Percentiles rank a stretch among this genome's conserved stretches.
Conservation (phyloP, 2,113 vertebrate species). For the Alligator sinensis region DNA sequence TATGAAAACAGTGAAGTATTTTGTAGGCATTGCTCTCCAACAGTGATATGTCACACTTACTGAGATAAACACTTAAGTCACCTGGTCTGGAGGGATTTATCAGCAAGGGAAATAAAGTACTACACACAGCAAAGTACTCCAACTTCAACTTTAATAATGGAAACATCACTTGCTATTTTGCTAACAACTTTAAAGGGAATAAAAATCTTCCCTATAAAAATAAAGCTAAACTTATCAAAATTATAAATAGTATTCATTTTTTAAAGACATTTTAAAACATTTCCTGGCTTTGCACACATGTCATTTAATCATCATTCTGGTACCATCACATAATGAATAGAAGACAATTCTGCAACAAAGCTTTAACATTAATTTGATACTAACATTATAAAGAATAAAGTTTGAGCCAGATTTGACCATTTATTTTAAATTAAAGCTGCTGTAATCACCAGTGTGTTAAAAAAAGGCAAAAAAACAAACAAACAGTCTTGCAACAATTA, state of each 20-base stretch:
- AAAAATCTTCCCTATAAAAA: conserved; percentile 83
- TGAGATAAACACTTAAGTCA: no score
- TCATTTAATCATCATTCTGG: conserved; percentile 66
- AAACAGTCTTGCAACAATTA: conserved; percentile 7
- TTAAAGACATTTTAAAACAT: conserved; percentile 72
- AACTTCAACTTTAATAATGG: conserved; percentile 88
- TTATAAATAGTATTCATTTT: conserved; percentile 83
- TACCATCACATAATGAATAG: conserved; percentile 76
- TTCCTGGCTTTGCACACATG: conserved; percentile 44
- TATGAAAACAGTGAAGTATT: no score
- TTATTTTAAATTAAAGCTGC: conserved; percentile 58
- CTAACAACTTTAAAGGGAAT: conserved; percentile 80
- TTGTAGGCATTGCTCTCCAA: no score
- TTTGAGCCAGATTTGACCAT: conserved; percentile 17
- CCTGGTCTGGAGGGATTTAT: no score
- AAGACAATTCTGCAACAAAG: conserved; percentile 64
- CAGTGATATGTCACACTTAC: no score
- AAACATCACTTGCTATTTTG: conserved; percentile 76
- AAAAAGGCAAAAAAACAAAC: conserved; percentile 3
- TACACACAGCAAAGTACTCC: conserved; percentile 7
- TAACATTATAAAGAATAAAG: conserved; percentile 7
- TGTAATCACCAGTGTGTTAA: conserved; percentile 70
- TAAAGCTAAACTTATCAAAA: conserved; percentile 80
- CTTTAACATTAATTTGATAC: conserved; percentile 59
- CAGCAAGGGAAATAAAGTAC: neutral